phyloP scores from a whole-genome alignment of 2,888 invertebrate genomes.

The Ormia ochracea region DNA sequence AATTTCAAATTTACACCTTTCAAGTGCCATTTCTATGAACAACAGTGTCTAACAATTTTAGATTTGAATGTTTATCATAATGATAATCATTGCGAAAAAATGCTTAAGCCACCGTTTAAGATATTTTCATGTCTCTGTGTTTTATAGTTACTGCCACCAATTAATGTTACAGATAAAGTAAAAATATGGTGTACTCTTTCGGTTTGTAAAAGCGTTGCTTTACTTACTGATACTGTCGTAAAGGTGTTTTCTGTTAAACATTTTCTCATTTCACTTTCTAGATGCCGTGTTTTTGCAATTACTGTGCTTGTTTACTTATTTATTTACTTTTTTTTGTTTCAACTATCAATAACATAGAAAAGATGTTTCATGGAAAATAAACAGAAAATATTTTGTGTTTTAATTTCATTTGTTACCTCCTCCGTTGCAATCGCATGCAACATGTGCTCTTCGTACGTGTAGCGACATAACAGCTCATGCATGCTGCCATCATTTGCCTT shows the following conservation, averaged over 20 bases:
- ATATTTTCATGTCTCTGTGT: conserved; percentile 9
- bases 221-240: conserved; percentile 22
- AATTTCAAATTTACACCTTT: conserved; percentile 8
- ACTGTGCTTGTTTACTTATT: background rate
- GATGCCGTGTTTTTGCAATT: conserved; percentile 33
- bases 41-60: background rate
- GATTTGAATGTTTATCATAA: conserved; percentile 36
- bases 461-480: conserved; percentile 26
- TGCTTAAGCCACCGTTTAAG: conserved; percentile 22
- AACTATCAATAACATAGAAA: conserved; percentile 9
- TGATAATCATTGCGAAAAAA: conserved; percentile 28
- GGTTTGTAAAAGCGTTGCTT: background rate
- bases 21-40: conserved; percentile 16
- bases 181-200: background rate
- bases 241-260: conserved; percentile 40
- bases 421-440: conserved; percentile 32
- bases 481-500: background rate
- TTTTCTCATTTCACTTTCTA: conserved; percentile 55
- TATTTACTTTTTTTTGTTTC: background rate
- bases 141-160: conserved; percentile 12
- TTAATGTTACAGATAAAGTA: conserved; percentile 21
- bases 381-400: conserved; percentile 31
- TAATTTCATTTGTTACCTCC: conserved; percentile 39
- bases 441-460: conserved; percentile 8
- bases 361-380: conserved; percentile 2